Evolutionary conservation across 2,797 vertebrate species (phyloP).

Genomic region (Mormyrops attenuatus): DNA sequence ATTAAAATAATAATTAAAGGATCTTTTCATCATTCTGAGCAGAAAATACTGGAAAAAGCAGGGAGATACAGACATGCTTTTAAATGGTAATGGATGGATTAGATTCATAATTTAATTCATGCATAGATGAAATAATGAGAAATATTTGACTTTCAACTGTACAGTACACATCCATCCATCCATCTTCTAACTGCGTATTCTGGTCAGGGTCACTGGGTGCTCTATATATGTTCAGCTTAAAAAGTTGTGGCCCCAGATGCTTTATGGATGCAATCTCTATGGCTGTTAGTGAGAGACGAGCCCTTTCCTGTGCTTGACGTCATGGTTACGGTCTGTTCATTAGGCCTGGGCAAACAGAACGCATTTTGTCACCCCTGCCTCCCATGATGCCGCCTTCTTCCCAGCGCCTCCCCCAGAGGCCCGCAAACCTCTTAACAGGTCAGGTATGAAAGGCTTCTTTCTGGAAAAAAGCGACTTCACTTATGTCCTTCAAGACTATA

Average conservation of each 20-base stretch:
- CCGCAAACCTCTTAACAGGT: constrained; percentile 10
- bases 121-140: background rate
- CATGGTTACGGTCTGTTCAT: background rate
- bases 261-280: background rate
- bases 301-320: background rate
- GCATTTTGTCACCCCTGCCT: background rate
- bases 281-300: background rate
- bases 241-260: background rate
- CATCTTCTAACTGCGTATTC: background rate
- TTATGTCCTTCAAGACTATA: constrained; percentile 15
- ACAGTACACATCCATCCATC: background rate
- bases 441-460: constrained; percentile 19
- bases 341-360: background rate
- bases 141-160: background rate
- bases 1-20: background rate
- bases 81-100: background rate
- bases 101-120: background rate
- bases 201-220: background rate
- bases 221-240: background rate
- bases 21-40: background rate
- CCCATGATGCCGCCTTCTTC: background rate
- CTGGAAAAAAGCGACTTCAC: constrained; percentile 6
- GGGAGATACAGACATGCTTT: background rate
- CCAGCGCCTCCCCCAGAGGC: background rate
- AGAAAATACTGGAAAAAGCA: background rate